Conservation (phyloP, 2,888 invertebrate species). For the Uropetala carovei region DNA sequence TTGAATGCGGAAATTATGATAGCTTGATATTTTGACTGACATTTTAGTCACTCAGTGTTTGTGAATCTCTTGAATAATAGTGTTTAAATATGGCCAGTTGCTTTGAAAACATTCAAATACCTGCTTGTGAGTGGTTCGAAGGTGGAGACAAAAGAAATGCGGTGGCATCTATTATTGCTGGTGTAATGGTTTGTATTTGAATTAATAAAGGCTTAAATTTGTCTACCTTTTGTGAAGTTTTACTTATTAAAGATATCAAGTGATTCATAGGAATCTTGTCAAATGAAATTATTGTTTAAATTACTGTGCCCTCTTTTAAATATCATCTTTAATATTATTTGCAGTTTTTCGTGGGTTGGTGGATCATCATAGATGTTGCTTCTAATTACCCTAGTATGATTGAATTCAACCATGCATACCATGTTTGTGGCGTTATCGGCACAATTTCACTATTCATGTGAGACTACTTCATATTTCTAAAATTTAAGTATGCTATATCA, state of each 20-base stretch:
- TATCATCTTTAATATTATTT: conserved; percentile 70
- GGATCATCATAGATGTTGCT: conserved; percentile 97
- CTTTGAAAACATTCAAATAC: conserved; percentile 86
- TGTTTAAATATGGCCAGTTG: conserved; percentile 77
- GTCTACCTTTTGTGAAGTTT: conserved; percentile 69
- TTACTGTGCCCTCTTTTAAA: neutral
- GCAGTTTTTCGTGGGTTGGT: conserved; percentile 98
- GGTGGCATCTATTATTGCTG: conserved; percentile 89
- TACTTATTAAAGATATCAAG: neutral
- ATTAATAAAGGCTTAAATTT: conserved; percentile 66
- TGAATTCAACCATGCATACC: conserved; percentile 81
- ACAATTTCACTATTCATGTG: conserved; percentile 96
- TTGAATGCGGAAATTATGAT: conserved; percentile 17
- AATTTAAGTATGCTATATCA: neutral
- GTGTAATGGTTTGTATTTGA: conserved; percentile 84
- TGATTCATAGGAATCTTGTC: neutral
- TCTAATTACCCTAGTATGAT: conserved; percentile 82
- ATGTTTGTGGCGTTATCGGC: conserved; percentile 95
- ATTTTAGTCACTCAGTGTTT: neutral
- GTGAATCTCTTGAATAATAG: neutral
- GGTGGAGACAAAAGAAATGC: conserved; percentile 91
- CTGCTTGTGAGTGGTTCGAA: conserved; percentile 90
- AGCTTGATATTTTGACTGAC: neutral
- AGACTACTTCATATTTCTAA: conserved; percentile 71
- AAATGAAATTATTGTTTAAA: too few relatives aligned